Percentiles rank a stretch among this genome's conserved stretches.
Evolutionary conservation across 2,888 invertebrate genomes (phyloP).

Genomic region (Aelia acuminata): DNA sequence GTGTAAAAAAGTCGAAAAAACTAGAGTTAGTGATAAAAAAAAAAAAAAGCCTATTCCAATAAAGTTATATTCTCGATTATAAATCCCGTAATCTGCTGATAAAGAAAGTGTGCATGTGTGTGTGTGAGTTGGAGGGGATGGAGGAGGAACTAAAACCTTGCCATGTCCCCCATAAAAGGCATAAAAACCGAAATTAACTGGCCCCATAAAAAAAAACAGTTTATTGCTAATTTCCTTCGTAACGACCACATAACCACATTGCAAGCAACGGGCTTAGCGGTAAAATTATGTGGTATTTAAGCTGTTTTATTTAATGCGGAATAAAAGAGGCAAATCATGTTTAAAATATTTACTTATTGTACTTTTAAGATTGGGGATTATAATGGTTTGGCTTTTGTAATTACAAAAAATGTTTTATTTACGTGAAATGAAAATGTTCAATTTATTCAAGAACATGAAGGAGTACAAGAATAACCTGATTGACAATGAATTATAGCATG

Average conservation of each 20-base stretch:
- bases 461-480: too few species aligned
- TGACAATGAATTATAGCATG: too few species aligned
- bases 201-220: neutral
- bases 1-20: too few species aligned
- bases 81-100: neutral
- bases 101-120: neutral
- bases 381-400: too few species aligned
- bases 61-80: neutral
- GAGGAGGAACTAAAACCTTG: neutral
- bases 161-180: neutral
- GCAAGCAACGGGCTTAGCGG: neutral
- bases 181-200: constrained; percentile 33
- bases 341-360: neutral
- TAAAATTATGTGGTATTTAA: constrained; percentile 11
- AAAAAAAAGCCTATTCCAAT: too few species aligned
- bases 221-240: constrained; percentile 23
- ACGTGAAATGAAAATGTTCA: too few species aligned
- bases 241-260: constrained; percentile 36
- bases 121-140: too few species aligned
- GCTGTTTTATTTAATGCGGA: neutral
- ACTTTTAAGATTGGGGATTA: too few species aligned
- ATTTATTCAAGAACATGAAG: too few species aligned
- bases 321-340: neutral
- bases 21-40: too few species aligned
- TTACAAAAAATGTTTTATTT: too few species aligned